Base-by-base conservation (phyloP, 2,113 vertebrate genomes). In the Gambusia affinis region DNA sequence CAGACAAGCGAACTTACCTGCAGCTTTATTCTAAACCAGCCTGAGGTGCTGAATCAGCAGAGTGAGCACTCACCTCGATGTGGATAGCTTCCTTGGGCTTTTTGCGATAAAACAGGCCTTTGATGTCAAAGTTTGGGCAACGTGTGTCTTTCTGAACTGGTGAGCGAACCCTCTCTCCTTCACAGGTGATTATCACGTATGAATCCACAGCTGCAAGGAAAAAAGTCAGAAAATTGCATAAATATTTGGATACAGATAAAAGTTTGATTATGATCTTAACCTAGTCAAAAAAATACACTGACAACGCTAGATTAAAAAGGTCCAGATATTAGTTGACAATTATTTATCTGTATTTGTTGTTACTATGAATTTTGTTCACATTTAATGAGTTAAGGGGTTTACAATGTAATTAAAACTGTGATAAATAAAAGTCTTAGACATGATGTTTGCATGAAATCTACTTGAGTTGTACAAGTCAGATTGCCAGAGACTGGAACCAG, bases 71-170 rank as follows among this genome's bases (percentile, higher is more conserved):
- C 79, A 98, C 97, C 97, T 98, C 96, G 29, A 98, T 88, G 35
- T 96, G 93, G 88, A 98, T 93, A 12, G 95, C 96, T 2, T 96
- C 94, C 70, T 95, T 94, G 0, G 95, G 96, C 74, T 97, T 98
- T 93, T 96, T 97, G 76, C 96, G 96, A 85, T 97, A 98, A 89
- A 98, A 98, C 85, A 98, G 72, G 4, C 95, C 97, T 91, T 98
- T 98, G 73, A 97, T 85, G 0, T 98, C 93, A 1, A 98, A 98
- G 83, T 96, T 95, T 0, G 97, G 97, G 1, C 92, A 90, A 0
- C 95, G 87, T 0, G 95, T 96, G 84, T 95, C 95, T 88, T 95
- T 98, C 29, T 95, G 90, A 72, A 97, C 94, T 0, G 95, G 89
- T 0, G 97, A 98, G 12, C 93, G 94, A 61, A 98, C 95, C 42